A percentile compares a stretch with the other conserved stretches of the same genome.
Evolutionary conservation across 2,113 vertebrate species (phyloP).

Genomic region (Phyllostomus hastatus): DNA sequence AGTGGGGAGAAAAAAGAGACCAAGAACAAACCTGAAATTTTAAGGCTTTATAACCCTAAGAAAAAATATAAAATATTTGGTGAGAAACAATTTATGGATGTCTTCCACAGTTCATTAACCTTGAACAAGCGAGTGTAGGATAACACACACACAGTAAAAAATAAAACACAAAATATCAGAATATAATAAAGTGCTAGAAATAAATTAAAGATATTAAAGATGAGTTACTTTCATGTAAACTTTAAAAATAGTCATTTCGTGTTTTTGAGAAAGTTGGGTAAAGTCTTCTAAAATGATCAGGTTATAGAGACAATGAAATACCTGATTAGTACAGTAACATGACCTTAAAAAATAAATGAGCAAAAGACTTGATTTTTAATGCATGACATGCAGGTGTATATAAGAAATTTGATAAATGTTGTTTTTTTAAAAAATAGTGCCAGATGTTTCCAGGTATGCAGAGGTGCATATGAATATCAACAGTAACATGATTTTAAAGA

Average conservation of each 20-base stretch:
- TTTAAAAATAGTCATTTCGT: constrained; percentile 6
- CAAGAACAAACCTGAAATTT: neutral
- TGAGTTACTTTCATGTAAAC: neutral
- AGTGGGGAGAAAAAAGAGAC: neutral
- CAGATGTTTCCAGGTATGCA: constrained; percentile 46
- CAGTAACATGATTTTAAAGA: neutral
- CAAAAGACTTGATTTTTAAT: constrained; percentile 38
- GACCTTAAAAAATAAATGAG: constrained; percentile 12
- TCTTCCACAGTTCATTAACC: neutral
- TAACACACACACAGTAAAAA: neutral
- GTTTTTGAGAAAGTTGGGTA: neutral
- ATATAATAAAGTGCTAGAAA: neutral
- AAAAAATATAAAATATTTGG: neutral
- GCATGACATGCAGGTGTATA: constrained; percentile 6
- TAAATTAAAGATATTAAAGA: neutral
- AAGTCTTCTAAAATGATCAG: neutral
- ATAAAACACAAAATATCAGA: neutral
- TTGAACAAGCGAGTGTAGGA: neutral
- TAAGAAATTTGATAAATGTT: constrained; percentile 8
- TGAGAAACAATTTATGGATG: neutral
- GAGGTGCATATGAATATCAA: neutral
- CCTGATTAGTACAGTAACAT: neutral
- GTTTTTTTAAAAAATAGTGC: neutral
- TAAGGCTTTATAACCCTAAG: neutral
- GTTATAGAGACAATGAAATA: neutral